Evolutionary conservation across 2,113 vertebrate species (phyloP).

Genomic region (Oreochromis spilurus): DNA sequence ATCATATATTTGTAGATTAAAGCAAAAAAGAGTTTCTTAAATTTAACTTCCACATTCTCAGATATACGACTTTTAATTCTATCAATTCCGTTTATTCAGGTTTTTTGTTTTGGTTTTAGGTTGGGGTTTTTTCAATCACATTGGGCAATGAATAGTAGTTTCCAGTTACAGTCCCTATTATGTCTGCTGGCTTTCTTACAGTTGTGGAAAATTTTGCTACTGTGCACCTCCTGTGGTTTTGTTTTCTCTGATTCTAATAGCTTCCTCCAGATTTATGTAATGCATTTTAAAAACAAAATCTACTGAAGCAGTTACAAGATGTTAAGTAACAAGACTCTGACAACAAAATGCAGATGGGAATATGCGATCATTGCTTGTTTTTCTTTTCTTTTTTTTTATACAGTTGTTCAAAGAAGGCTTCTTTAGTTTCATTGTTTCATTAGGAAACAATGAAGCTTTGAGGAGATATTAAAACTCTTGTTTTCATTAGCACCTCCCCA

Average conservation of each 20-base stretch:
- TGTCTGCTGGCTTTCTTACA: not conserved
- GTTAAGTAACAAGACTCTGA: not conserved
- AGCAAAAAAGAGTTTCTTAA: not conserved
- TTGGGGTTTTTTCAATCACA: fast-evolving
- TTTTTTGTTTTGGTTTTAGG: not conserved
- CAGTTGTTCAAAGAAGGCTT: not conserved
- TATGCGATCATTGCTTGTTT: not conserved
- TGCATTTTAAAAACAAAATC: not conserved
- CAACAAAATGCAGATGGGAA: not conserved
- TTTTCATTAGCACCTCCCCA: not conserved
- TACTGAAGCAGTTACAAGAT: not conserved
- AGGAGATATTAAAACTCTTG: not conserved
- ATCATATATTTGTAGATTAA: not conserved
- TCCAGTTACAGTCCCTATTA: not conserved
- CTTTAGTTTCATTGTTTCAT: not conserved
- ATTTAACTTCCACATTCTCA: not conserved
- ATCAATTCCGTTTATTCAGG: not conserved
- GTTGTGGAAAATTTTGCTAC: not conserved
- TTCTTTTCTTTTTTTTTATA: not conserved
- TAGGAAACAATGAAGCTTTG: not conserved
- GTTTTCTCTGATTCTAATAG: not conserved
- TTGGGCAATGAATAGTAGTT: not conserved
- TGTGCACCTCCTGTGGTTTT: not conserved
- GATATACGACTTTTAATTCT: not conserved
- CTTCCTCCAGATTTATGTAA: not conserved